phyloP scores from a whole-genome alignment of 1,140 invertebrate genomes.

The Megalopta genalis region DNA sequence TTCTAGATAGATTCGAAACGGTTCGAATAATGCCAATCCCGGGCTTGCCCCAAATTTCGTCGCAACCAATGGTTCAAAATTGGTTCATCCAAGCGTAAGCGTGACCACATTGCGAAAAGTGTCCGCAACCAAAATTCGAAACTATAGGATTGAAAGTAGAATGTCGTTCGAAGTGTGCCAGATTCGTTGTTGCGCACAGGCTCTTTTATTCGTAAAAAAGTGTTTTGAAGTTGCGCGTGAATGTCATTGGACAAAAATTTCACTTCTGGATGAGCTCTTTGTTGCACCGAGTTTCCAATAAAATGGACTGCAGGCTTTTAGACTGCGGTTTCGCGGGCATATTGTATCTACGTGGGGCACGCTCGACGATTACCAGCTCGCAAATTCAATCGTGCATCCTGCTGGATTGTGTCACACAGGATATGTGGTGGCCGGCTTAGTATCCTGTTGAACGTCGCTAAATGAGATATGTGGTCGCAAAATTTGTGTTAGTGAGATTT shows the following conservation, averaged over 20 bases:
- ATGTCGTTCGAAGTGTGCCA: too few species aligned
- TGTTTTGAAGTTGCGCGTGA: not conserved
- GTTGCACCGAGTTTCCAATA: not conserved
- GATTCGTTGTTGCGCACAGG: not conserved
- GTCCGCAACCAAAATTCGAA: too few species aligned
- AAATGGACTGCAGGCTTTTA: not conserved
- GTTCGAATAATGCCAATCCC: too few species aligned
- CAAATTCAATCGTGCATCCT: conserved; percentile 9
- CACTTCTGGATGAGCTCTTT: not conserved
- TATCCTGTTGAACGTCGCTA: conserved; percentile 1
- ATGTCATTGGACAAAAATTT: not conserved
- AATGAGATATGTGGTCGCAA: not conserved
- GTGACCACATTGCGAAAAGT: too few species aligned
- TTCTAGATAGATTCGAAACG: too few species aligned
- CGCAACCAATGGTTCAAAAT: too few species aligned
- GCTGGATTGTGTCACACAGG: not conserved
- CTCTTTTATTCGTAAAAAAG: not conserved
- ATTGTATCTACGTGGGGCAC: not conserved
- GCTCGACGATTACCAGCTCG: not conserved
- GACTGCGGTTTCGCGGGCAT: not conserved
- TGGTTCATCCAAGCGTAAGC: too few species aligned
- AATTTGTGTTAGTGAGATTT: not conserved
- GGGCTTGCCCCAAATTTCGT: too few species aligned
- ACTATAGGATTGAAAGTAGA: too few species aligned
- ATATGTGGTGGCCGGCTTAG: not conserved